A percentile compares a stretch with the other conserved stretches of the same genome.
These are phyloP conservation scores for Heteronetta atricapilla DNA, from an alignment of 2,113 vertebrate species.

Conservation along the genomic window DNA sequence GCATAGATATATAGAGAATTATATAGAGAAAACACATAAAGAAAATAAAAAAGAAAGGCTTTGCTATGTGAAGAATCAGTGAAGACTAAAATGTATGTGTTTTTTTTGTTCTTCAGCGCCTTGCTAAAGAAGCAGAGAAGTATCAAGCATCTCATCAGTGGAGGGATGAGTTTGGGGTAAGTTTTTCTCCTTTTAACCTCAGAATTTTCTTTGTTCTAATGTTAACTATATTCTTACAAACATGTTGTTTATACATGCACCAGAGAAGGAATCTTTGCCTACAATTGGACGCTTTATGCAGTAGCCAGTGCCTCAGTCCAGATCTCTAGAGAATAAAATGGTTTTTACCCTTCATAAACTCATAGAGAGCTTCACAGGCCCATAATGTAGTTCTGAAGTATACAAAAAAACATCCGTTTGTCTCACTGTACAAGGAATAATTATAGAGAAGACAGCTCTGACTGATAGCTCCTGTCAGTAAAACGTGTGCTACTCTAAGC, in stretches of 20 bases:
- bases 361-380: not conserved
- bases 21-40: not conserved
- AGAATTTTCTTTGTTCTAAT: not conserved
- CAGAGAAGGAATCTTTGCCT: not conserved
- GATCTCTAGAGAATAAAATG: not conserved
- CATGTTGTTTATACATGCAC: not conserved
- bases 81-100: not conserved
- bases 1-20: fast-evolving
- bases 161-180: conserved; percentile 93
- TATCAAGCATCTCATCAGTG: conserved; percentile 91
- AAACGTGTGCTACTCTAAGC: not conserved
- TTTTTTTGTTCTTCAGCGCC: conserved; percentile 82
- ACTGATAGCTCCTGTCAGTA: not conserved
- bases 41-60: not conserved
- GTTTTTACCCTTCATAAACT: not conserved
- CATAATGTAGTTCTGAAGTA: not conserved
- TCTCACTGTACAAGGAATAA: not conserved
- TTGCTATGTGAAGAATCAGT: not conserved
- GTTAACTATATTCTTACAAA: not conserved
- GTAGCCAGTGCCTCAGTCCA: not conserved
- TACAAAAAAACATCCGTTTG: not conserved
- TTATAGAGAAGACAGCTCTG: not conserved
- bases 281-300: not conserved
- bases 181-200: not conserved
- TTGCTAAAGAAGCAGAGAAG: conserved; percentile 91